A percentile compares a stretch with the other conserved stretches of the same genome.
Conservation (phyloP, 2,888 invertebrate genomes). For the Deladenus siricidicola region DNA sequence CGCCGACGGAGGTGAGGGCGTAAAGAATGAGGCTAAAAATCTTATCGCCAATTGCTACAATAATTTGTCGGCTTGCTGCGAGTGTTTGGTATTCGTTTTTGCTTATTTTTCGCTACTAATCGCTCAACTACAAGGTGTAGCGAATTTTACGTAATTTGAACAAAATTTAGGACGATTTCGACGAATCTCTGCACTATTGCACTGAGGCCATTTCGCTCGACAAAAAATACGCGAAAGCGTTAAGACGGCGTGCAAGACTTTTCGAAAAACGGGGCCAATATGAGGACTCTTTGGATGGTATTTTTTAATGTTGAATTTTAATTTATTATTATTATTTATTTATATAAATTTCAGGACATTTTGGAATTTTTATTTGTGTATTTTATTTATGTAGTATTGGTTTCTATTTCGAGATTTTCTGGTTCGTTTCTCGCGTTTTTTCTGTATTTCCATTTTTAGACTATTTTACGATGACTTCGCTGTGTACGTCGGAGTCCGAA, state of each 20-base stretch:
- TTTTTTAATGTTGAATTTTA: not conserved
- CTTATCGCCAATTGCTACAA: constrained; percentile 5
- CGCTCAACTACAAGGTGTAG: too few relatives aligned
- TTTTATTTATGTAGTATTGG: too few relatives aligned
- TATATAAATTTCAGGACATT: too few relatives aligned
- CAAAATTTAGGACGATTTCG: constrained; percentile 3
- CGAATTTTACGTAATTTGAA: too few relatives aligned
- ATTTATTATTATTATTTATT: too few relatives aligned
- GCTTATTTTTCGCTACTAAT: too few relatives aligned
- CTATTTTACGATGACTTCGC: not conserved
- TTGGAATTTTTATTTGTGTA: too few relatives aligned
- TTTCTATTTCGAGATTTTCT: too few relatives aligned
- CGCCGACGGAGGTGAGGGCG: not conserved
- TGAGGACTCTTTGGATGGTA: constrained; percentile 4
- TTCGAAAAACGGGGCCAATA: constrained; percentile 3
- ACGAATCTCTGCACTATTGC: constrained; percentile 9
- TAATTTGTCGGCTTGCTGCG: constrained; percentile 7
- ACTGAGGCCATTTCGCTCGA: constrained; percentile 10
- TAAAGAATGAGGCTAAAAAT: not conserved
- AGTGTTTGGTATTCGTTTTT: not conserved
- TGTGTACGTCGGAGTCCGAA: not conserved
- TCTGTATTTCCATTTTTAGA: not conserved
- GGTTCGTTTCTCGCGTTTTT: too few relatives aligned
- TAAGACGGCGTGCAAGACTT: constrained; percentile 11
- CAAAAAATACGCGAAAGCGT: constrained; percentile 15